phyloP scores from a whole-genome alignment of 92 coral and sea anemone species.

The Epizoanthus illoricatus region DNA sequence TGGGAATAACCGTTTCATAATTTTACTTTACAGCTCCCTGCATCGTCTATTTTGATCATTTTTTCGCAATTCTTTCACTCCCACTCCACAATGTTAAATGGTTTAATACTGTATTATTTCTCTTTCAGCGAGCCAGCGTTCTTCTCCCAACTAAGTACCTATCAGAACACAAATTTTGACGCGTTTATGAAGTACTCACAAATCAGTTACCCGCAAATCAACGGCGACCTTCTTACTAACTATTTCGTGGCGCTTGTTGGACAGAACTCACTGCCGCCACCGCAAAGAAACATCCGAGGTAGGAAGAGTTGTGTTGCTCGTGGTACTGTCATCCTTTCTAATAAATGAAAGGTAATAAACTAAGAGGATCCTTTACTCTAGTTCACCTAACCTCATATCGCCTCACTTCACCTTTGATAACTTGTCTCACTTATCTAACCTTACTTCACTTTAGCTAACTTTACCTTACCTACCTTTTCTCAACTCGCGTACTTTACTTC shows the following conservation, averaged over 20 bases:
- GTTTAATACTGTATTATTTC: background rate
- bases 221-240: constrained; percentile 61
- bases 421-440: too few species aligned
- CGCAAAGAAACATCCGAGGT: constrained; percentile 75
- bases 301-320: background rate
- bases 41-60: too few species aligned
- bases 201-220: constrained; percentile 70
- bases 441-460: too few species aligned
- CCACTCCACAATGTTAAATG: background rate
- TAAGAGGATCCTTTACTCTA: too few species aligned
- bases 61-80: too few species aligned
- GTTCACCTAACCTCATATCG: too few species aligned
- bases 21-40: too few species aligned
- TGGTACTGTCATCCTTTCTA: background rate
- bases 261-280: constrained; percentile 61
- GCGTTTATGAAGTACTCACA: constrained; percentile 70
- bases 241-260: constrained; percentile 71
- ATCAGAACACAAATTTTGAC: constrained; percentile 68
- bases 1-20: too few species aligned
- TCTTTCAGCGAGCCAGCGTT: constrained; percentile 69
- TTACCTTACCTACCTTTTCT: too few species aligned
- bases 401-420: too few species aligned
- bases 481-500: too few species aligned
- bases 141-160: constrained; percentile 73
- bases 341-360: too few species aligned